phyloP scores from a whole-genome alignment of 2,797 vertebrate species.

The Anniella stebbinsi region DNA sequence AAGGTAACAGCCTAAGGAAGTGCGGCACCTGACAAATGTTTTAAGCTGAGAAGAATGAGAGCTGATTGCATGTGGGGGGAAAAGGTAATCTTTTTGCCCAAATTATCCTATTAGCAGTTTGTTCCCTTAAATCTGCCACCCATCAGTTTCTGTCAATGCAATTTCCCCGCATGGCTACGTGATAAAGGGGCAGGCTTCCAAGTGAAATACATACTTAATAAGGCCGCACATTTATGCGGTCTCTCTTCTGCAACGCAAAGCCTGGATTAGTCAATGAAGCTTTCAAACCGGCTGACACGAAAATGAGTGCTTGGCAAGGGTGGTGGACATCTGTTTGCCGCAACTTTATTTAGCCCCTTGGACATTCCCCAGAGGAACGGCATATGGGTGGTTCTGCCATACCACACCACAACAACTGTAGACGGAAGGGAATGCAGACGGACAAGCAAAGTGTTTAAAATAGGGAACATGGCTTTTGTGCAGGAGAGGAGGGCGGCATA shows the following conservation, averaged over 20 bases:
- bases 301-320: slow-evolving; percentile 56
- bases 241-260: slow-evolving; percentile 39
- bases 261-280: slow-evolving; percentile 57
- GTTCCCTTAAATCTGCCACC: slow-evolving; percentile 22
- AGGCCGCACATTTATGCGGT: slow-evolving; percentile 32
- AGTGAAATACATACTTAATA: slow-evolving; percentile 48
- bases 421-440: slow-evolving; percentile 76
- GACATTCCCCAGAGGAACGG: slow-evolving; percentile 64
- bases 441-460: slow-evolving; percentile 76
- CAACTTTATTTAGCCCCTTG: slow-evolving; percentile 69
- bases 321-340: slow-evolving; percentile 69
- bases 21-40: background rate
- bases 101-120: slow-evolving; percentile 28
- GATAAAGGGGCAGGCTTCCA: slow-evolving; percentile 21
- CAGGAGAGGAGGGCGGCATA: slow-evolving; percentile 46
- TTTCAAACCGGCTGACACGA: slow-evolving; percentile 59
- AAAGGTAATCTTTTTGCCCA: slow-evolving; percentile 5
- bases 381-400: slow-evolving; percentile 53
- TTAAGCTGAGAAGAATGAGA: slow-evolving; percentile 11
- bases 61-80: background rate
- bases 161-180: slow-evolving; percentile 35
- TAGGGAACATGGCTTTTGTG: slow-evolving; percentile 69
- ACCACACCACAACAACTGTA: slow-evolving; percentile 69
- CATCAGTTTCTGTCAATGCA: background rate
- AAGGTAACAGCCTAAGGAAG: background rate